Conservation (phyloP, 2,888 invertebrate genomes). For the Xylota segnis region DNA sequence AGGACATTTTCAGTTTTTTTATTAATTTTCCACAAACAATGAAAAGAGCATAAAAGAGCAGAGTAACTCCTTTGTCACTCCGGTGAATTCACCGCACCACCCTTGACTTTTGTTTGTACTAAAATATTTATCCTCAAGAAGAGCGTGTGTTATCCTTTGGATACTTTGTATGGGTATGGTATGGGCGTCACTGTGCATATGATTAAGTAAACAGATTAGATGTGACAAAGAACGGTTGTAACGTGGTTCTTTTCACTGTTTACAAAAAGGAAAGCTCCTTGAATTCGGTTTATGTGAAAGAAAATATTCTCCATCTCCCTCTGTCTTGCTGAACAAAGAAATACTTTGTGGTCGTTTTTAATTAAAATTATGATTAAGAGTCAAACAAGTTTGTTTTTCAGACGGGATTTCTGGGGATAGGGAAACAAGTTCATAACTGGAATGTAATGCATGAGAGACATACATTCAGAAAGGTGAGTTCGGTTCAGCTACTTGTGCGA, state of each 20-base stretch:
- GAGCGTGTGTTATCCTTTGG: conserved; percentile 52
- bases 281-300: conserved; percentile 34
- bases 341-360: conserved; percentile 67
- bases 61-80: conserved; percentile 43
- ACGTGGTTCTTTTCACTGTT: conserved; percentile 32
- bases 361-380: conserved; percentile 70
- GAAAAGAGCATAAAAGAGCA: conserved; percentile 61
- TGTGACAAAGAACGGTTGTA: conserved; percentile 55
- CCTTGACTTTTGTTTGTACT: conserved; percentile 37
- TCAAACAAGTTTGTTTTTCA: conserved; percentile 38
- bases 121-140: conserved; percentile 27
- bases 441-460: no score
- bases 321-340: conserved; percentile 50
- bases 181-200: conserved; percentile 41
- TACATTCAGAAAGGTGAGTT: no score
- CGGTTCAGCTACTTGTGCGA: no score
- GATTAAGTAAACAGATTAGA: conserved; percentile 74
- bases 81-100: background rate
- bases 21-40: conserved; percentile 74
- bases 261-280: conserved; percentile 45
- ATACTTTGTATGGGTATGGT: conserved; percentile 32
- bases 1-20: conserved; percentile 66
- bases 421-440: no score
- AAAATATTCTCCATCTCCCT: conserved; percentile 20
- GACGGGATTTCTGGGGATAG: background rate